A percentile compares a stretch with the other conserved stretches of the same genome.
Evolutionary conservation across 2,888 invertebrate species (phyloP).

Genomic region (Biston stratarius): DNA sequence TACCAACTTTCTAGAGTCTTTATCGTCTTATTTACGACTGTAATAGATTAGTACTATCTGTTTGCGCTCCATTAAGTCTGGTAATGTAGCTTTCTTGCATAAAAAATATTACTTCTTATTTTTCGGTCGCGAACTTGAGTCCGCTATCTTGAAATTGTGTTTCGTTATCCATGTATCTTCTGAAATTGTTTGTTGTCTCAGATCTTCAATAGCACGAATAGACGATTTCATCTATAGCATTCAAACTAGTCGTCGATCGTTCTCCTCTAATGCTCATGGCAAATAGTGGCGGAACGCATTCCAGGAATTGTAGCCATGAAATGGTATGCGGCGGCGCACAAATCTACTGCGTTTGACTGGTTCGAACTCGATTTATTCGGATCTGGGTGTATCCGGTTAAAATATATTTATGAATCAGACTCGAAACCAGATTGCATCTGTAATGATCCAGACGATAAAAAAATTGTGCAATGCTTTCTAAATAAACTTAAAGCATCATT

Average conservation of each 20-base stretch:
- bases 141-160: slow-evolving; percentile 1
- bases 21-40: slow-evolving; percentile 20
- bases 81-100: slow-evolving; percentile 22
- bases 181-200: not conserved
- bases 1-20: slow-evolving; percentile 15
- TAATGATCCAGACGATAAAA: not conserved
- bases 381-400: slow-evolving; percentile 1
- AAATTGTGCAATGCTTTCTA: not conserved
- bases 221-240: slow-evolving; percentile 50
- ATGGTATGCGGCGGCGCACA: slow-evolving; percentile 45
- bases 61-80: slow-evolving; percentile 7
- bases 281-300: slow-evolving; percentile 72
- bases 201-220: slow-evolving; percentile 43
- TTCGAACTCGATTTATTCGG: slow-evolving; percentile 17
- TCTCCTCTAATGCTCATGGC: slow-evolving; percentile 61
- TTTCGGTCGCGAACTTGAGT: slow-evolving; percentile 10
- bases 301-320: slow-evolving; percentile 55
- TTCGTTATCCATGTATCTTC: not conserved
- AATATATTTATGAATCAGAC: not conserved
- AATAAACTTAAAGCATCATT: not conserved
- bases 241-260: slow-evolving; percentile 58
- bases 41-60: slow-evolving; percentile 16
- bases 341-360: slow-evolving; percentile 16
- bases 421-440: not conserved
- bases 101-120: slow-evolving; percentile 11